phyloP scores from a whole-genome alignment of 2,888 invertebrate genomes.

The Hirudinaria manillensis region DNA sequence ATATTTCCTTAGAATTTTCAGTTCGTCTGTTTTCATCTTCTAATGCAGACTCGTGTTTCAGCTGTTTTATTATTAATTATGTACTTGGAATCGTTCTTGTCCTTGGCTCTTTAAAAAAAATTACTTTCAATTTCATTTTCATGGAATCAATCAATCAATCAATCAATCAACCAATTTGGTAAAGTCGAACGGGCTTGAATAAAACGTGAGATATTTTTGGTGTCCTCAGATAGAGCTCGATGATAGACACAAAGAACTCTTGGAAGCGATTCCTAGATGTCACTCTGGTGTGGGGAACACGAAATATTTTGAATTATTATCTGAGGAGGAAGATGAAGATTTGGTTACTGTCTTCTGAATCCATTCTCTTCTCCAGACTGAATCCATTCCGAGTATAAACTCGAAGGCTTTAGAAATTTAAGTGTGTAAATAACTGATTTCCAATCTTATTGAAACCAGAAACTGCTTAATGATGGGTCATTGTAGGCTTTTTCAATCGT shows the following conservation, averaged over 20 bases:
- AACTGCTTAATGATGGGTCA: too few relatives aligned
- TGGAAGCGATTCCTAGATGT: constrained; percentile 3
- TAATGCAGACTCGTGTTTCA: too few relatives aligned
- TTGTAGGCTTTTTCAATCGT: too few relatives aligned
- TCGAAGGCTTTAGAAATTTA: too few relatives aligned
- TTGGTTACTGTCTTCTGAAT: constrained; percentile 5
- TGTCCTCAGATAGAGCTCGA: constrained; percentile 3
- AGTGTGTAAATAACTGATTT: too few relatives aligned
- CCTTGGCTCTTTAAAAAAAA: neutral
- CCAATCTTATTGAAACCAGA: too few relatives aligned
- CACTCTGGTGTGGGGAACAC: neutral
- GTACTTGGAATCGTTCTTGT: neutral
- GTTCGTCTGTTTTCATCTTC: too few relatives aligned
- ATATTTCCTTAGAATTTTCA: neutral
- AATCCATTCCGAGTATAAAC: too few relatives aligned
- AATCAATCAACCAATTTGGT: neutral
- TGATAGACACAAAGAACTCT: neutral
- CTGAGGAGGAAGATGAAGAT: neutral
- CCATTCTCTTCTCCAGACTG: neutral
- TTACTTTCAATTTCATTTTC: constrained; percentile 10
- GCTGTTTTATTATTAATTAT: neutral
- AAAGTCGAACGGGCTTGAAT: neutral
- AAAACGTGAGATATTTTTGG: constrained; percentile 4
- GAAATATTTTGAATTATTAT: neutral
- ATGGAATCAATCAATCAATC: neutral